phyloP scores from a whole-genome alignment of 2,113 vertebrate genomes.

The Vanacampus margaritifer region DNA sequence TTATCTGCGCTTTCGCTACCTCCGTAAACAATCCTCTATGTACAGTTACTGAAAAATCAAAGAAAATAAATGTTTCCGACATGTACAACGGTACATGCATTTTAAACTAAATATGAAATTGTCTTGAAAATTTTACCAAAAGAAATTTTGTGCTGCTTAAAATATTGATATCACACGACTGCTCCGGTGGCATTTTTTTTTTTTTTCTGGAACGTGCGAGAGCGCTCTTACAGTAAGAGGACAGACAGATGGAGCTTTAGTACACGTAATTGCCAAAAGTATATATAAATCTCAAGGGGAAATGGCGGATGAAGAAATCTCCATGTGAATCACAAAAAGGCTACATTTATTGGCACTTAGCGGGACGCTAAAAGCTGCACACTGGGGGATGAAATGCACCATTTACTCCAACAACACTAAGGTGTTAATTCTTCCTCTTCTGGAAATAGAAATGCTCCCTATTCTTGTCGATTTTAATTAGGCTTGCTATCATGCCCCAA shows the following conservation, averaged over 20 bases:
- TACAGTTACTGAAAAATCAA: too few species aligned
- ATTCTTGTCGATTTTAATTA: constrained; percentile 36
- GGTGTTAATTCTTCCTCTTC: constrained; percentile 42
- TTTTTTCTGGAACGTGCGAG: background rate
- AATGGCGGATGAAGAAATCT: constrained; percentile 49
- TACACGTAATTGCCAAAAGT: constrained; percentile 36
- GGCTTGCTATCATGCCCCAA: constrained; percentile 9
- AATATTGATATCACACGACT: background rate
- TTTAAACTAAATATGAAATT: background rate
- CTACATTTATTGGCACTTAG: constrained; percentile 56
- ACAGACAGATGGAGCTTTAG: constrained; percentile 48
- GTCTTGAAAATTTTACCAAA: background rate
- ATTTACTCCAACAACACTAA: constrained; percentile 48
- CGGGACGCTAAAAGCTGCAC: constrained; percentile 32
- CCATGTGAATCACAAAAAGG: constrained; percentile 36
- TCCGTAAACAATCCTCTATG: background rate
- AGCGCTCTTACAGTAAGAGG: background rate
- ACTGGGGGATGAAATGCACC: constrained; percentile 31
- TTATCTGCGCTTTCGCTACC: background rate
- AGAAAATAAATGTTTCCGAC: background rate
- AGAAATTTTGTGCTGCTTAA: constrained; percentile 4
- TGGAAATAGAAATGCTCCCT: constrained; percentile 45
- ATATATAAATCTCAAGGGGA: constrained; percentile 36
- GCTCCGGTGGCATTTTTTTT: background rate
- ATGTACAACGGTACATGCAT: background rate